Conservation (phyloP, 2,888 invertebrate genomes). For the Drosophila mayaguana region DNA sequence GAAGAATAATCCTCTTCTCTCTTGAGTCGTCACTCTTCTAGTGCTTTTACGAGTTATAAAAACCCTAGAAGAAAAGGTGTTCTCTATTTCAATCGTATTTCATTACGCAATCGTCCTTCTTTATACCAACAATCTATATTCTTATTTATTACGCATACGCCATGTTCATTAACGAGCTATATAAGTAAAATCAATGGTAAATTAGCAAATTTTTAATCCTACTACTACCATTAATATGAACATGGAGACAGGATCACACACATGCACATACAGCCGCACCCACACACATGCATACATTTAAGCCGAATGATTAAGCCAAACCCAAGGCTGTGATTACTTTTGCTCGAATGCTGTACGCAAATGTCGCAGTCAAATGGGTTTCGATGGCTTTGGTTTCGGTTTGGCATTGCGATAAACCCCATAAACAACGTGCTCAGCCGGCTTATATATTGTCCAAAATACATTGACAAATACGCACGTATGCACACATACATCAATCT, state of each 20-base stretch:
- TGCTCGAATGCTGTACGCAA: conserved; percentile 14
- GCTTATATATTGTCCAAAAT: conserved; percentile 40
- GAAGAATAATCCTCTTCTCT: too few relatives aligned
- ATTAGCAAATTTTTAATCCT: neutral
- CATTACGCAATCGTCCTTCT: too few relatives aligned
- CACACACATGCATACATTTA: neutral
- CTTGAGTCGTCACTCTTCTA: too few relatives aligned
- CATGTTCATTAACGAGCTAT: too few relatives aligned
- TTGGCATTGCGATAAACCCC: conserved; percentile 44
- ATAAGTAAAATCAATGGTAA: too few relatives aligned
- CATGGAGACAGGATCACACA: too few relatives aligned
- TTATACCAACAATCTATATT: too few relatives aligned
- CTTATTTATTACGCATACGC: too few relatives aligned
- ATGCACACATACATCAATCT: conserved; percentile 32
- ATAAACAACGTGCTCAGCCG: conserved; percentile 52
- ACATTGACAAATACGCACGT: conserved; percentile 27
- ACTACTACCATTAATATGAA: neutral
- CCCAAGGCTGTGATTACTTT: conserved; percentile 19
- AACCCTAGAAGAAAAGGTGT: too few relatives aligned
- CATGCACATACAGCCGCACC: neutral
- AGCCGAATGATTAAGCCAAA: neutral
- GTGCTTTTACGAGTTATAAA: too few relatives aligned
- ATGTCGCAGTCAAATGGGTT: conserved; percentile 36
- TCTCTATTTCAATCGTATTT: too few relatives aligned
- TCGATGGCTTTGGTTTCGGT: conserved; percentile 39